phyloP scores from a whole-genome alignment of 2,888 invertebrate species.

The Drosophila kuntzei region DNA sequence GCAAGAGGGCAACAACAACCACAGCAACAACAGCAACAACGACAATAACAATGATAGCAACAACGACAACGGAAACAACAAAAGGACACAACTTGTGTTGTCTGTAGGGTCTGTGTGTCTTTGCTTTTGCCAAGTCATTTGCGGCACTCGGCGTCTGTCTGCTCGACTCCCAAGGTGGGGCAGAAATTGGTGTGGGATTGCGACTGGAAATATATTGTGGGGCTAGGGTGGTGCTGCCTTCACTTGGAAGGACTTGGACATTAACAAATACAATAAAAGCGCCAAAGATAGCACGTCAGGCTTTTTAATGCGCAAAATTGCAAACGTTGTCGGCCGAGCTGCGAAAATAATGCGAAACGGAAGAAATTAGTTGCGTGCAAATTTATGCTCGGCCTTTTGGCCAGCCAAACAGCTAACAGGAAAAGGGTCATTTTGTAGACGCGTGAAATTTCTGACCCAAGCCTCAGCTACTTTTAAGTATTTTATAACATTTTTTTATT shows the following conservation, averaged over 20 bases:
- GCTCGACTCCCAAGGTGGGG: constrained; percentile 11
- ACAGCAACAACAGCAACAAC: constrained; percentile 53
- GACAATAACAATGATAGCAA: constrained; percentile 41
- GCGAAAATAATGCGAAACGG: constrained; percentile 81
- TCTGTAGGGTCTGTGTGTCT: constrained; percentile 34
- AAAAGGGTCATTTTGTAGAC: constrained; percentile 79
- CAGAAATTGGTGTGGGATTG: too few relatives aligned
- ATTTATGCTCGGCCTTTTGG: constrained; percentile 69
- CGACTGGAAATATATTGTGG: constrained; percentile 2
- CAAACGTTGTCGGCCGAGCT: constrained; percentile 70
- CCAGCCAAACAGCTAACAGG: constrained; percentile 54
- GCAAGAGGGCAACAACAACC: constrained; percentile 49
- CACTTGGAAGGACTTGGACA: constrained; percentile 72
- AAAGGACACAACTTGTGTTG: constrained; percentile 75
- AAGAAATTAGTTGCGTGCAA: constrained; percentile 82
- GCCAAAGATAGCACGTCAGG: constrained; percentile 82
- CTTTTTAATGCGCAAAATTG: constrained; percentile 82
- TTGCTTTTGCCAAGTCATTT: constrained; percentile 74
- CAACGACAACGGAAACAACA: constrained; percentile 74
- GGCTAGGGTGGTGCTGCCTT: constrained; percentile 13
- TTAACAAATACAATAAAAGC: constrained; percentile 81
- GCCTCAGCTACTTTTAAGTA: constrained; percentile 44
- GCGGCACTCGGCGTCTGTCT: constrained; percentile 62
- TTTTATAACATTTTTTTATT: constrained; percentile 55
- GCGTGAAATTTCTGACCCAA: constrained; percentile 73